Evolutionary conservation across 2,113 vertebrate genomes (phyloP).

Genomic region (Sigmodon hispidus): DNA sequence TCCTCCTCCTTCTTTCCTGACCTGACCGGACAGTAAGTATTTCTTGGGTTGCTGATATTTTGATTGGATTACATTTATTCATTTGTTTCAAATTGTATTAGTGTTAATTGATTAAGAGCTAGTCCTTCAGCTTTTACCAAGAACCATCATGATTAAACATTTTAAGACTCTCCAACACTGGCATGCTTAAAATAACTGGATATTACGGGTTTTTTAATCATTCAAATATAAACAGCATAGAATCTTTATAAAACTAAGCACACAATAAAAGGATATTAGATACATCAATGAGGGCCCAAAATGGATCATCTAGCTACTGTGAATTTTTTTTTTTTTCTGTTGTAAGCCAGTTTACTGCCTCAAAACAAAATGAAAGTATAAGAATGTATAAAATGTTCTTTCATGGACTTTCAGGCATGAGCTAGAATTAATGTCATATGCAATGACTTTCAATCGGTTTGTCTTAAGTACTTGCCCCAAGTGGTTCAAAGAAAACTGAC

Average conservation of each 20-base stretch:
- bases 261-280: conserved; percentile 34
- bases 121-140: neutral
- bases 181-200: neutral
- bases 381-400: neutral
- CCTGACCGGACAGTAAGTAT: neutral
- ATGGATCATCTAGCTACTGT: neutral
- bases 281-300: neutral
- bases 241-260: conserved; percentile 1
- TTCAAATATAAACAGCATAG: neutral
- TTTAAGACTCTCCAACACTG: conserved; percentile 28
- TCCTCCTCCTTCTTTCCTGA: neutral
- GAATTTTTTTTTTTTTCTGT: conserved; percentile 57
- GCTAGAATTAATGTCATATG: neutral
- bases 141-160: conserved; percentile 17
- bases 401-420: neutral
- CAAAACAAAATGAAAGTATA: conserved; percentile 29
- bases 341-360: neutral
- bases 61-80: neutral
- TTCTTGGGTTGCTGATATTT: neutral
- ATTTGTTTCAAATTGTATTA: neutral
- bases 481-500: conserved; percentile 26
- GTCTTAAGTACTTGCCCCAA: neutral
- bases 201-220: neutral
- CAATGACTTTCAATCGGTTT: neutral
- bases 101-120: neutral